Evolutionary conservation across 2,113 vertebrate genomes (phyloP), one percentile per base, ranked within the genome.

Genomic region (Polypterus bichir): DNA sequence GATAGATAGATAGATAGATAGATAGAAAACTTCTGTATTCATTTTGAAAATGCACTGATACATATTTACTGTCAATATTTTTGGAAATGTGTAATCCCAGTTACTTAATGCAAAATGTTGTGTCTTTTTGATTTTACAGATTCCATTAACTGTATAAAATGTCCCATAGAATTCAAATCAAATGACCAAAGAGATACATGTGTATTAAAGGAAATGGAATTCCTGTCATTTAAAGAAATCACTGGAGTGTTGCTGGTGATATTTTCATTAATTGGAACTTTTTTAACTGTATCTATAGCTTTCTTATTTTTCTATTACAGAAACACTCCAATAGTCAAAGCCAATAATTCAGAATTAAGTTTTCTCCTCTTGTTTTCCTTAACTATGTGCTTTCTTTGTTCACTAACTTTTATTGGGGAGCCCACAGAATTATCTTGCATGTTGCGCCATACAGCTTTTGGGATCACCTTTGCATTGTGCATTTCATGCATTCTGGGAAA

Each of bases 301-400:
- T 44, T 10, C 1, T 10, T 65, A 10, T 45, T 65, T 8, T 52
- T 27, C 10, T 53, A 64, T 52, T 52, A 64, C 63, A 58, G 56
- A 49, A 52, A 54, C 7, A 64, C 61, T 47, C 61, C 61, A 1
- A 62, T 62, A n/a, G 52, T 62, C 6, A 51, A 53, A 47, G 61
- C 61, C 44, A 65, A 65, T 48, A 65, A 65, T 45, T 52, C 57
- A 4, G 44, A 53, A 5, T 58, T 65, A 45, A 65, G 63, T 49
- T 65, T 59, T 49, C 44, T 65, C 5, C 63, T 65, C 3, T 58
- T 65, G 7, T 44, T 60, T 7, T 54, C 63, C 1, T 44, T 65
- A 11, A 53, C 44, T 44, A 49, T 60, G 9, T 65, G 63, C 7
- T 65, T 65, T 58, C 49, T 65, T 8, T 65, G 63, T 49, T 53